These are phyloP conservation scores for Osmerus eperlanus DNA, from an alignment of 2,113 vertebrate genomes.

Conservation along the genomic window DNA sequence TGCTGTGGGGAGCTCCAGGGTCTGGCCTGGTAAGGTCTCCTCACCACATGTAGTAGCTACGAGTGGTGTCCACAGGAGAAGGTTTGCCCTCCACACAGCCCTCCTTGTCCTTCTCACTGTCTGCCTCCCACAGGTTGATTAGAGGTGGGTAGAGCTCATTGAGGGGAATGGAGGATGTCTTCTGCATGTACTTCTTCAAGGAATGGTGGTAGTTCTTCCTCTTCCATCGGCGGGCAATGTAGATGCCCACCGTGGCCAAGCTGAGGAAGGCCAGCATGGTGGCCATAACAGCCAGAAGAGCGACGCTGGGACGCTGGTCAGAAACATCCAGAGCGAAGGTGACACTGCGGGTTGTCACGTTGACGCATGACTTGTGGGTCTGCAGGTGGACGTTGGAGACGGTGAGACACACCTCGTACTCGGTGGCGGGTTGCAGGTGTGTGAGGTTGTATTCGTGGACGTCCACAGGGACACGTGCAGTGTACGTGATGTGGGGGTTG, in stretches of 20 bases:
- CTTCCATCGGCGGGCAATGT: slow-evolving; percentile 87
- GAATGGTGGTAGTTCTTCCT: slow-evolving; percentile 98
- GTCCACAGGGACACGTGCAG: slow-evolving; percentile 90
- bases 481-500: slow-evolving; percentile 96
- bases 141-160: slow-evolving; percentile 98
- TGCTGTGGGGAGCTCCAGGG: slow-evolving; percentile 74
- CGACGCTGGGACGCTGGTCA: slow-evolving; percentile 85
- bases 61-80: slow-evolving; percentile 93
- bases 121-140: slow-evolving; percentile 97
- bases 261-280: slow-evolving; percentile 90
- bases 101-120: slow-evolving; percentile 94
- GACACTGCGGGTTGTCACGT: slow-evolving; percentile 86
- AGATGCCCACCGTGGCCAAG: slow-evolving; percentile 83
- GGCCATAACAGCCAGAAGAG: slow-evolving; percentile 89
- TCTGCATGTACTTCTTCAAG: slow-evolving; percentile 98
- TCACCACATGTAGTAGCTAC: slow-evolving; percentile 99
- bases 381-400: slow-evolving; percentile 91
- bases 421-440: slow-evolving; percentile 90
- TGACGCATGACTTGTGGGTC: slow-evolving; percentile 94
- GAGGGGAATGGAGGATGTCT: slow-evolving; percentile 95
- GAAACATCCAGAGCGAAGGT: slow-evolving; percentile 85
- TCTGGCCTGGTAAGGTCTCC: slow-evolving; percentile 49
- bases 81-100: slow-evolving; percentile 84
- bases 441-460: slow-evolving; percentile 97
- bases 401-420: slow-evolving; percentile 93